Base-by-base conservation (phyloP, 2,888 invertebrate species). In the Parnassius mnemosyne region DNA sequence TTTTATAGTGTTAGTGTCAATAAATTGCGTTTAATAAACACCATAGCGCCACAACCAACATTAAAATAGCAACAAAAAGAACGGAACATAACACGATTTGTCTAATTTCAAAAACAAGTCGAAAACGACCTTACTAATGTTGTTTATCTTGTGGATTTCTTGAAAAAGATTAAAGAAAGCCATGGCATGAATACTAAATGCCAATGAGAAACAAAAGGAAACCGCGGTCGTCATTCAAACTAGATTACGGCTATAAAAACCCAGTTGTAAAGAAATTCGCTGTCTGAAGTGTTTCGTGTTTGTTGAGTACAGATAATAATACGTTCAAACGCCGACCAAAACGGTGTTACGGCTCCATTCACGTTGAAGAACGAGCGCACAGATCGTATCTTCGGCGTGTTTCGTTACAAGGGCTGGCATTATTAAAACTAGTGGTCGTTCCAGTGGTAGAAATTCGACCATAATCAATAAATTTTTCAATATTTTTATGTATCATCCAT, bases 141-240 rank as follows among this genome's bases (percentile, higher is more conserved):
- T 57, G 56, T 57, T 61, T 60, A 60, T 60, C 44, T 42, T 34
- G 47, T 56, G 41, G 60, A 53, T 57, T 60, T 60, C 53, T 44
- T 57, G 57, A 60, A 57, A 63, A 16, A 56, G 63, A 60, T 60
- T 50, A 64, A 57, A 64, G 63, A 60, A 43, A 60, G 43, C 56
- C 53, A 56, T 56, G 60, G 53, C 56, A 52, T 56, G 60, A 64
- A 60, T 60, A 60, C 49, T 57, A 60, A 64, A 60, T 12, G 25
- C 20, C 34, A 44, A 54, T 55, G 34, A 51, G 44, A 54, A 46
- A 57, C 34, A 63, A 59, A 63, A 57, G 56, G 55, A 63, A 60
- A 60, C 63, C 53, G 63, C 63, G 43, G 13, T 49, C 12, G 50
- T 16, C 49, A 53, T 53, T 51, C 16, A 61, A 63, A n/a, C 46